phyloP scores from a whole-genome alignment of 1,140 invertebrate genomes.

The Asobara japonica region DNA sequence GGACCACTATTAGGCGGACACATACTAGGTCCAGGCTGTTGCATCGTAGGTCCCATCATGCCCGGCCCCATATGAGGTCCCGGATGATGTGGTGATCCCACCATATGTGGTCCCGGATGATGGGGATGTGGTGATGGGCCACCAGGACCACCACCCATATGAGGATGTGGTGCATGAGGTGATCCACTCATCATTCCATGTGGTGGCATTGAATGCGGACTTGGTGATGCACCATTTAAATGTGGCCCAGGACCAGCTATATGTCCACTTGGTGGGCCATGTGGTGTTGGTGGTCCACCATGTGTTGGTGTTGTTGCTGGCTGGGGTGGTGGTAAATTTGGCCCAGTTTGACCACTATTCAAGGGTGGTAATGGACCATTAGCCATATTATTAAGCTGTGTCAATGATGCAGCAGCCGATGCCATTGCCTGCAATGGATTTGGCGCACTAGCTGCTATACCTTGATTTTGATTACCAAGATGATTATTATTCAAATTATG shows the following conservation, averaged over 20 bases:
- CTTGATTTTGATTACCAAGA: neutral
- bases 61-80: slow-evolving; percentile 58
- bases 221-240: slow-evolving; percentile 64
- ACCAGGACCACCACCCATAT: slow-evolving; percentile 54
- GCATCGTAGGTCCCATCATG: slow-evolving; percentile 61
- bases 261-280: slow-evolving; percentile 34
- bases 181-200: slow-evolving; percentile 62
- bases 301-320: slow-evolving; percentile 62
- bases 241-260: slow-evolving; percentile 48
- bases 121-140: slow-evolving; percentile 62
- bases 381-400: slow-evolving; percentile 64
- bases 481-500: slow-evolving; percentile 23
- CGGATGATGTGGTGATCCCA: slow-evolving; percentile 60
- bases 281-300: slow-evolving; percentile 60
- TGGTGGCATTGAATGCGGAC: slow-evolving; percentile 63
- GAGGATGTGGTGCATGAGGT: slow-evolving; percentile 58
- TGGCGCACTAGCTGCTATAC: slow-evolving; percentile 39
- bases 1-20: slow-evolving; percentile 56
- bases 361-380: slow-evolving; percentile 61
- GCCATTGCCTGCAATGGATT: slow-evolving; percentile 63
- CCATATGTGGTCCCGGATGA: slow-evolving; percentile 61
- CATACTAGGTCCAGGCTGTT: slow-evolving; percentile 61
- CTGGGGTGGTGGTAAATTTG: slow-evolving; percentile 57
- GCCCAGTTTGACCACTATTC: slow-evolving; percentile 52
- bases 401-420: slow-evolving; percentile 60